Base-by-base conservation (phyloP, 2,888 invertebrate species). In the Carpatolechia fugitivella region DNA sequence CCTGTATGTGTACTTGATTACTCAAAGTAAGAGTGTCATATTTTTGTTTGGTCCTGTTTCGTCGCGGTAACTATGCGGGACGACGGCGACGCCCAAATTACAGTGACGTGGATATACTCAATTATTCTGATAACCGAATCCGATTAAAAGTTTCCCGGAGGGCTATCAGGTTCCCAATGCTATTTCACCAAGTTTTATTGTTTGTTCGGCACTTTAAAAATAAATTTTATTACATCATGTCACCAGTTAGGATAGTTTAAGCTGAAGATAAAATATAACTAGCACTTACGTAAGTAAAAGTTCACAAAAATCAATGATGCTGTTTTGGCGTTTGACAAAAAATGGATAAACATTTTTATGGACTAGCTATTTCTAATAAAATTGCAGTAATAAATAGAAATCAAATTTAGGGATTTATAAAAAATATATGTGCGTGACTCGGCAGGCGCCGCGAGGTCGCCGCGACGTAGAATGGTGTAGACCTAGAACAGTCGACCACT, bases 351-450 rank as follows among this genome's bases (percentile, higher is more conserved):
- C 6, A 24, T 6, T 24, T 24, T 24, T 24, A 24, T 24, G 3
- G 3, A 24, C 3, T 6, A 24, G 24, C 24, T 24, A 24, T 4
- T 10, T 24, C 20, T 47, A 44, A 36, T 24, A 16, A 61, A 67
- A 66, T 64, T 64, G 58, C 44, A 44, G 20, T 47, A 69, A 70
- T 70, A 71, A 74, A 74, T 68, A 69, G 70, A 69, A 69, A 74
- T 74, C 78, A 72, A 79, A 70, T 80, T 81, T 77, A 79, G 79
- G 80, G 74, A 80, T 76, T 77, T 78, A 75, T 24, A 78, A 83
- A 83, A 85, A 84, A 80, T 79, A 81, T 81, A 81, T 82, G 80
- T 86, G 85, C 89, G 87, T 89, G 89, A 88, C 88, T 87, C 80
- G 83, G 71, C 87, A 85, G 88, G 87, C 89, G 89, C 86, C 89